Evolutionary conservation across 2,888 invertebrate genomes (phyloP).

Genomic region (Caenorhabditis sulstoni): DNA sequence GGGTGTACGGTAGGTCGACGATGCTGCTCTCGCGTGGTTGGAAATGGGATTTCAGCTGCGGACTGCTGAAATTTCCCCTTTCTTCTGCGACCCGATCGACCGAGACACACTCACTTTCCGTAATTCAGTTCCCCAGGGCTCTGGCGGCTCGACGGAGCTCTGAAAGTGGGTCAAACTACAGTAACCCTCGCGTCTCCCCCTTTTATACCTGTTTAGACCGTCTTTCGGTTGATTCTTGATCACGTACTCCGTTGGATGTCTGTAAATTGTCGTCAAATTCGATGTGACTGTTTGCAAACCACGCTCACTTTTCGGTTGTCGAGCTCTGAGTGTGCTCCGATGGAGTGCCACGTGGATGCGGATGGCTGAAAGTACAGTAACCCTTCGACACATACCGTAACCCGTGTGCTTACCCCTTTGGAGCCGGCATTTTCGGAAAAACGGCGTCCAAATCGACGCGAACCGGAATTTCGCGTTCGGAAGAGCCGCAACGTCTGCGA

Average conservation of each 20-base stretch:
- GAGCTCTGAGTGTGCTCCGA: too few relatives aligned
- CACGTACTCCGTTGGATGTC: background rate
- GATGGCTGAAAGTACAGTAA: too few relatives aligned
- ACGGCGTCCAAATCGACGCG: slow-evolving; percentile 15
- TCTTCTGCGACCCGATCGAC: too few relatives aligned
- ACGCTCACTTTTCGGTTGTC: background rate
- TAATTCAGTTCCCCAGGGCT: background rate
- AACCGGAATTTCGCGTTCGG: background rate
- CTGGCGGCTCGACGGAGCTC: background rate
- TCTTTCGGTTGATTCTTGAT: too few relatives aligned
- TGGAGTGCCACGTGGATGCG: too few relatives aligned
- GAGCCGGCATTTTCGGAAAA: slow-evolving; percentile 36
- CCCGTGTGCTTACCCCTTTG: too few relatives aligned
- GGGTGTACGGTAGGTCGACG: too few relatives aligned
- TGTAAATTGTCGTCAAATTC: too few relatives aligned
- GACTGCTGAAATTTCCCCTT: background rate
- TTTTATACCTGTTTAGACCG: background rate
- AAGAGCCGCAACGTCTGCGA: too few relatives aligned
- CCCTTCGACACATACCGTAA: too few relatives aligned
- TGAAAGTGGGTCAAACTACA: background rate
- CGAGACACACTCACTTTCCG: background rate
- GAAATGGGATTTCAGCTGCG: background rate
- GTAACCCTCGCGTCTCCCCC: background rate
- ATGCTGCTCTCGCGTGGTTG: too few relatives aligned
- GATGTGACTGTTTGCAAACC: too few relatives aligned